Evolutionary conservation across 2,113 vertebrate genomes (phyloP).

Genomic region (Nesogale talazaci): DNA sequence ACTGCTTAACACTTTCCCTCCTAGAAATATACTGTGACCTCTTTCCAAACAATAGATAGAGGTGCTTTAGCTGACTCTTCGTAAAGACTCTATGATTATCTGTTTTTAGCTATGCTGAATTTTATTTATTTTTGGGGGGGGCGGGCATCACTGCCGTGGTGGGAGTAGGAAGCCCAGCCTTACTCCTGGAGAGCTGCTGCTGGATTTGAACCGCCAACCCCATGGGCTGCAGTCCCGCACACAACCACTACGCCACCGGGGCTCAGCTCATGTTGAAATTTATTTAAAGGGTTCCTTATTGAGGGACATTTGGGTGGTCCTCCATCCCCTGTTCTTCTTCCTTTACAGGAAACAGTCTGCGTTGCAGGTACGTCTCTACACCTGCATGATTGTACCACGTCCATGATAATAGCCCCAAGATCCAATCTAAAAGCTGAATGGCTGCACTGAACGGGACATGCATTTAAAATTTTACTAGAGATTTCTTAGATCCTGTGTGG

Average conservation of each 20-base stretch:
- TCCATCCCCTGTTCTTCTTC: background rate
- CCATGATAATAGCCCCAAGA: background rate
- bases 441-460: conserved; percentile 42
- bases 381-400: background rate
- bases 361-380: background rate
- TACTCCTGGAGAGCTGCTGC: too few species aligned
- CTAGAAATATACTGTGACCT: background rate
- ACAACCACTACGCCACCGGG: too few species aligned
- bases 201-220: too few species aligned
- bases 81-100: background rate
- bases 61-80: conserved; percentile 34
- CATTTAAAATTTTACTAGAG: conserved; percentile 36
- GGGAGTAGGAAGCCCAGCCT: too few species aligned
- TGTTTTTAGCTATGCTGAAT: background rate
- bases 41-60: conserved; percentile 26
- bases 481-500: conserved; percentile 42
- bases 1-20: conserved; percentile 22
- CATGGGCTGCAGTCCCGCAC: too few species aligned
- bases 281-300: background rate
- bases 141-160: too few species aligned
- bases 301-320: background rate
- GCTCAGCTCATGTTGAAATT: background rate
- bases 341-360: conserved; percentile 4
- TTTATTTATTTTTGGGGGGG: too few species aligned
- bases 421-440: conserved; percentile 14